Conservation (phyloP, 2,113 vertebrate genomes). For the Rattus rattus region DNA sequence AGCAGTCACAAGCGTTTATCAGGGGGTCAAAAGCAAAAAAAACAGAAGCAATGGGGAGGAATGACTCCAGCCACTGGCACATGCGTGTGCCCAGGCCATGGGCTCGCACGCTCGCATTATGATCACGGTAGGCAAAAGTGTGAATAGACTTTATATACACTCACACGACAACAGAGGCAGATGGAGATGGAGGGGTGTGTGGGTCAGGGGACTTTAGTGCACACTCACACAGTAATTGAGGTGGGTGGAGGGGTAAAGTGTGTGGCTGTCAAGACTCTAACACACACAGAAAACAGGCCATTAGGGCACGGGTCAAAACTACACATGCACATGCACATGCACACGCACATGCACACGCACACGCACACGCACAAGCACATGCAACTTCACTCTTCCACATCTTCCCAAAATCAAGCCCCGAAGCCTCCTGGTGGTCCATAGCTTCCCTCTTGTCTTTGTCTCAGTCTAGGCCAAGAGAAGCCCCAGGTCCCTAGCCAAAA, state of each 20-base stretch:
- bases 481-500: not conserved
- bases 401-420: not conserved
- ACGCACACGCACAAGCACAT: too few species aligned
- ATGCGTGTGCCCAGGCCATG: not conserved
- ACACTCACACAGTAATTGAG: not conserved
- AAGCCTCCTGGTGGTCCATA: not conserved
- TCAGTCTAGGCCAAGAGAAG: not conserved
- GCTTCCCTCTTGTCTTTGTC: not conserved
- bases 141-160: not conserved
- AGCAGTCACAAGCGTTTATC: not conserved
- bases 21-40: constrained; percentile 46
- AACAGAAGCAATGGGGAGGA: not conserved
- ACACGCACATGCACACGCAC: not conserved
- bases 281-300: not conserved
- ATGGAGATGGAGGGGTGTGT: too few species aligned
- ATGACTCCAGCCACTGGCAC: not conserved
- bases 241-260: not conserved
- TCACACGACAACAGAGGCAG: not conserved
- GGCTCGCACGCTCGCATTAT: not conserved
- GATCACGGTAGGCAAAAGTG: not conserved
- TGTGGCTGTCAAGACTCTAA: not conserved
- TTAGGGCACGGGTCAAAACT: not conserved
- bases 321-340: not conserved
- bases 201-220: not conserved
- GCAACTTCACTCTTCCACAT: accelerated